Percentiles rank a stretch among this genome's conserved stretches.
These are phyloP conservation scores for Petrocephalus sullivani DNA, from an alignment of 2,797 vertebrate genomes.

Conservation along the genomic window DNA sequence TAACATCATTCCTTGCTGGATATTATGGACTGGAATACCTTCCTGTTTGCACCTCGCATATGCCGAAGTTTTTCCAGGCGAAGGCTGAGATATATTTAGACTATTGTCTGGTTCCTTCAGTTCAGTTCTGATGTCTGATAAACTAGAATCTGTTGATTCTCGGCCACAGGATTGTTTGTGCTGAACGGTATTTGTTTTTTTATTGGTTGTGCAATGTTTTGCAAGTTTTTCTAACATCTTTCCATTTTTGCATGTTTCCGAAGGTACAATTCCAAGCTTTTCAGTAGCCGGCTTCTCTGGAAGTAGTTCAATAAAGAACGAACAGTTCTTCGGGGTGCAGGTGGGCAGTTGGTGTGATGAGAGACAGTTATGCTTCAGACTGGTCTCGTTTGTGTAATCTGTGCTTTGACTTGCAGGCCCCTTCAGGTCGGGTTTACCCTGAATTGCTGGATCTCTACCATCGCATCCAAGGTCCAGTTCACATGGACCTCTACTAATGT, in stretches of 20 bases:
- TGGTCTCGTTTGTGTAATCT: constrained; percentile 28
- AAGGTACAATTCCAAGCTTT: background rate
- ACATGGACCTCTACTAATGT: constrained; percentile 40
- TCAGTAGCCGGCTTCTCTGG: background rate
- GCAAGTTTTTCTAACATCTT: background rate
- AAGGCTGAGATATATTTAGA: background rate
- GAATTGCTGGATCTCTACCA: constrained; percentile 30
- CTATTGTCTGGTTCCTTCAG: background rate
- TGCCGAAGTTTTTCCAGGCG: background rate
- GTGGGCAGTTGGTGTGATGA: constrained; percentile 15
- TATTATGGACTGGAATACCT: background rate
- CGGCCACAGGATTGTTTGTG: background rate
- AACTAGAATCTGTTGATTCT: background rate
- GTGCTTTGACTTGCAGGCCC: constrained; percentile 25
- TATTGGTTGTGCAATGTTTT: background rate
- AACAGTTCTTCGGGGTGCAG: constrained; percentile 4
- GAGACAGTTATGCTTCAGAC: background rate
- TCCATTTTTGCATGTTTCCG: background rate
- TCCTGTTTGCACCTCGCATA: background rate
- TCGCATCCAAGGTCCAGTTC: constrained; percentile 37
- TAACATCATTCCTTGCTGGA: background rate
- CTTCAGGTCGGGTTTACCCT: constrained; percentile 54
- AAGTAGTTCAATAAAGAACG: constrained; percentile 17
- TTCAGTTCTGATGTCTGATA: background rate
- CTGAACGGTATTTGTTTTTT: background rate